Evolutionary conservation across 2,888 invertebrate species (phyloP), one percentile per base, ranked within the genome.

Genomic region (Acleris cristana): DNA sequence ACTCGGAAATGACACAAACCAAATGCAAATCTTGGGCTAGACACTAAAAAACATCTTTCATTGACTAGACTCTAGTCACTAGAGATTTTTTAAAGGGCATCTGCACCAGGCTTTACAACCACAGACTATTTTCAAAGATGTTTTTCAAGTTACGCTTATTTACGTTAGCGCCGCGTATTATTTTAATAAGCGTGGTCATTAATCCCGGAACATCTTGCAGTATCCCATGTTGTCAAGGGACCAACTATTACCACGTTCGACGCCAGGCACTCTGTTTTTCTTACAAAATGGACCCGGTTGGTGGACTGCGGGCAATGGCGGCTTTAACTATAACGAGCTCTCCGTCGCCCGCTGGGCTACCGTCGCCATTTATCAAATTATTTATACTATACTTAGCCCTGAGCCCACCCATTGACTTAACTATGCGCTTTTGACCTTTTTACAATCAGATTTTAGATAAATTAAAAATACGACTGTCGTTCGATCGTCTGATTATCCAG

Each of bases 301-400:
- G 40, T 40, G 5, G 40, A 14, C 40, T 40, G 0, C 40, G 4
- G 40, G 40, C 40, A 40, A 40, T 14, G 40, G 14, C 14, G 40
- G 40, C 14, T 40, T 40, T 40, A 14, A 40, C 82, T 80, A 81
- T 79, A 83, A 85, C 80, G 85, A 83, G 72, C 64, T 55, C 40
- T 57, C 73, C 78, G 79, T 72, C 84, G 82, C 85, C 85, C 82
- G 86, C 87, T 86, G 86, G 73, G 85, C 86, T 83, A 85, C 83
- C 83, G 85, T 79, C 74, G 76, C 77, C 83, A 83, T 88, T 86
- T 86, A 87, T 89, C 88, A 89, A 85, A 88, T 88, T 88, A 88
- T 86, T 85, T 84, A 86, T 85, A 82, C 79, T 84, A 86, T 85
- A 83, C 79, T 81, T 79, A 77, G 81, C 72, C 71, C 71, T 71